phyloP scores from a whole-genome alignment of 53 echinoderm and acorn worm genomes.

The Stichopus horrens region DNA sequence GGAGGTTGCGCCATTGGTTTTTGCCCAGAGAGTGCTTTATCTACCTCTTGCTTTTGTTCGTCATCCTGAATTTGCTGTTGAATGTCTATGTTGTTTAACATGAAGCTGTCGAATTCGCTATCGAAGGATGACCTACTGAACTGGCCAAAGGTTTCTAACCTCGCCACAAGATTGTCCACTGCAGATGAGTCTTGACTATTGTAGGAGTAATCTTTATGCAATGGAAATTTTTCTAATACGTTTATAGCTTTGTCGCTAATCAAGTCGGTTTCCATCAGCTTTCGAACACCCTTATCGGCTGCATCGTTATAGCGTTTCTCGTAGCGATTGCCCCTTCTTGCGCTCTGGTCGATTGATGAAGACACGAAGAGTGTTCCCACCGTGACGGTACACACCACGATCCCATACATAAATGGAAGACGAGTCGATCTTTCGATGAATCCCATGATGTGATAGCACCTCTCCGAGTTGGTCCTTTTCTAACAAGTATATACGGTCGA shows the following conservation, averaged over 20 bases:
- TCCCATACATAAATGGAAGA: conserved; percentile 31
- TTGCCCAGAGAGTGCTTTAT: background rate
- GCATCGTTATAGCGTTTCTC: background rate
- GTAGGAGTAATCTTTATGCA: conserved; percentile 19
- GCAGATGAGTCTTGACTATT: conserved; percentile 11
- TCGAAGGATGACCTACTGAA: background rate
- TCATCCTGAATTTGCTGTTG: background rate
- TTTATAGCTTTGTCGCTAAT: conserved; percentile 39
- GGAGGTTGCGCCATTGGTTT: background rate
- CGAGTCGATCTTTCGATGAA: conserved; percentile 28
- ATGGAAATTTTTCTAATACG: conserved; percentile 29
- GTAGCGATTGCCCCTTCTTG: conserved; percentile 2
- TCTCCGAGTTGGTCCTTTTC: too few relatives aligned
- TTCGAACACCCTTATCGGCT: conserved; percentile 18
- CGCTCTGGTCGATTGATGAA: conserved; percentile 26
- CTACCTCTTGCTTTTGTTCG: background rate
- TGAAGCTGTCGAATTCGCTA: too few relatives aligned
- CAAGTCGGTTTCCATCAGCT: conserved; percentile 18
- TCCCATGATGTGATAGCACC: conserved; percentile 2
- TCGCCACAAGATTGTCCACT: background rate
- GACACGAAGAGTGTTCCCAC: conserved; percentile 42
- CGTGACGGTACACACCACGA: conserved; percentile 32
- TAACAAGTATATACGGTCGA: too few relatives aligned
- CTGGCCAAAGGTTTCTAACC: conserved; percentile 11
- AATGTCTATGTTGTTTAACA: too few relatives aligned